phyloP scores from a whole-genome alignment of 2,888 invertebrate genomes.

The Catocala sponsa region DNA sequence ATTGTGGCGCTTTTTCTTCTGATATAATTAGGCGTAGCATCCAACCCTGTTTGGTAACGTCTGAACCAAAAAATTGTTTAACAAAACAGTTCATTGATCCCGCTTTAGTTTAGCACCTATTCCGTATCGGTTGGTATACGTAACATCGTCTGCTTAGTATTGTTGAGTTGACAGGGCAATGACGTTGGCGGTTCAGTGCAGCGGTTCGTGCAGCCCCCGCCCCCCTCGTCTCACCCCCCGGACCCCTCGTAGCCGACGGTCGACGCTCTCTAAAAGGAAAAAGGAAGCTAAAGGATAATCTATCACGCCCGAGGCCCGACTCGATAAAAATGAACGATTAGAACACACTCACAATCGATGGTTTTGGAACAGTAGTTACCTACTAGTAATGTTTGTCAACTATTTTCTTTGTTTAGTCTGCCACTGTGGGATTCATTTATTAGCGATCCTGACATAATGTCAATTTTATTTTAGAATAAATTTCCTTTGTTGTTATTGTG shows the following conservation, averaged over 20 bases:
- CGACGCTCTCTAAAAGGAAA: conserved; percentile 86
- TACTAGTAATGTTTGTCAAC: conserved; percentile 46
- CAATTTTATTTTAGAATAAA: conserved; percentile 8
- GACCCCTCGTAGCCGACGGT: conserved; percentile 80
- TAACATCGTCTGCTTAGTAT: conserved; percentile 85
- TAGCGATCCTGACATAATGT: conserved; percentile 9
- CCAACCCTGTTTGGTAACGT: conserved; percentile 30
- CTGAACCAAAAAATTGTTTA: conserved; percentile 39
- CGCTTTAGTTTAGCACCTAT: conserved; percentile 73
- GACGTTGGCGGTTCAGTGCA: conserved; percentile 79
- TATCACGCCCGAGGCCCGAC: conserved; percentile 85
- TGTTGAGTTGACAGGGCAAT: conserved; percentile 87
- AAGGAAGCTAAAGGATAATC: conserved; percentile 87
- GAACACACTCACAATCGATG: conserved; percentile 77
- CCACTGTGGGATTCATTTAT: conserved; percentile 21
- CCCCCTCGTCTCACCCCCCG: conserved; percentile 63
- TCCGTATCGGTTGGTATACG: conserved; percentile 73
- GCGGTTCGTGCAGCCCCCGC: conserved; percentile 68
- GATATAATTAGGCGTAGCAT: conserved; percentile 21
- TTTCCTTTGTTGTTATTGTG: neutral
- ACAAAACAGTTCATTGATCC: conserved; percentile 68
- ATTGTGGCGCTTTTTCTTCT: conserved; percentile 33
- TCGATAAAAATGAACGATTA: conserved; percentile 87
- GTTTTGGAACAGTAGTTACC: conserved; percentile 66
- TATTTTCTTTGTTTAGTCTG: conserved; percentile 41